Evolutionary conservation across 2,888 invertebrate species (phyloP).

Genomic region (Ryuthela nishihirai): DNA sequence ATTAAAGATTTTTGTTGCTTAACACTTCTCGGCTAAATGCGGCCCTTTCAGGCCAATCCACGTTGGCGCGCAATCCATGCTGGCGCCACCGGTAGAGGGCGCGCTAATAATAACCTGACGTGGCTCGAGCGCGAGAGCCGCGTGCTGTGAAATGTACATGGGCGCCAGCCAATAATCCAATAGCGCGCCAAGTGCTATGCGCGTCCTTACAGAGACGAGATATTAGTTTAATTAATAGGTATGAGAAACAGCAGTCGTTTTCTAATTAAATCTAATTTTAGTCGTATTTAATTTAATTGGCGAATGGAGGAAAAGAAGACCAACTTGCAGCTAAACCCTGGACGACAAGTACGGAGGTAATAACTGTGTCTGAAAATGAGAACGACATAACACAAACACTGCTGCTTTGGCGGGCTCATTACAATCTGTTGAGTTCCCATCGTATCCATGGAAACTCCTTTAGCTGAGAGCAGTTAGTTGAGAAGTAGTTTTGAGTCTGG

Average conservation of each 20-base stretch:
- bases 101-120: too few relatives aligned
- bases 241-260: slow-evolving; percentile 33
- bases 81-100: too few relatives aligned
- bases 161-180: slow-evolving; percentile 24
- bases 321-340: slow-evolving; percentile 13
- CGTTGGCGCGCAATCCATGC: background rate
- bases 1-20: slow-evolving; percentile 36
- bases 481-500: too few relatives aligned
- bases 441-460: slow-evolving; percentile 30
- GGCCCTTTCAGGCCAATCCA: background rate
- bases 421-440: slow-evolving; percentile 33
- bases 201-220: slow-evolving; percentile 20
- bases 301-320: slow-evolving; percentile 20
- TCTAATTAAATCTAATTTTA: slow-evolving; percentile 38
- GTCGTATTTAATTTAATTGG: slow-evolving; percentile 38
- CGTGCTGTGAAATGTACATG: slow-evolving; percentile 20
- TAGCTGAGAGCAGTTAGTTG: too few relatives aligned
- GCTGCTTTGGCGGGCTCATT: slow-evolving; percentile 6
- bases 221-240: slow-evolving; percentile 36
- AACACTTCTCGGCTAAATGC: slow-evolving; percentile 25
- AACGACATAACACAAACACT: slow-evolving; percentile 22
- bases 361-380: slow-evolving; percentile 32
- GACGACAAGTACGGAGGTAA: slow-evolving; percentile 17
- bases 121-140: too few relatives aligned
- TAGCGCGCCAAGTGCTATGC: slow-evolving; percentile 26